Evolutionary conservation across 2,113 vertebrate genomes (phyloP), one percentile per base, ranked within the genome.

Genomic region (Neodon shergylaensis): DNA sequence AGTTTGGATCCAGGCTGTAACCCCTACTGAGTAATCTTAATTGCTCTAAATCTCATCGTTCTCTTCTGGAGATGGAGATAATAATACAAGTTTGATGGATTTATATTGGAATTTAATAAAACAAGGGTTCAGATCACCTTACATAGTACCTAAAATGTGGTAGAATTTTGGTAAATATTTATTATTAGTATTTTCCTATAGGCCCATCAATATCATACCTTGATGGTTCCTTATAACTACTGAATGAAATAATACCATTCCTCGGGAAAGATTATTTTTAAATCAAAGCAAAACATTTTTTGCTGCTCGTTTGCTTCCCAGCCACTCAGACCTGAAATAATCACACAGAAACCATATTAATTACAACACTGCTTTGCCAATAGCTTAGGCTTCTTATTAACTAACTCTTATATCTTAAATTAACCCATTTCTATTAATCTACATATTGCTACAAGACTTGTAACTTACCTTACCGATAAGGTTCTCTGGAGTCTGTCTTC

Each of bases 161-260:
- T 31, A 89, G n/a, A 88, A 49, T 85, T 26, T 83, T 24, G 74
- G 72, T 47, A 74, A 83, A 77, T 79, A 13, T 3, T 79, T 74
- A 47, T 58, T 77, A 49, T 11, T 93, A 17, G 24, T 63, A 74
- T 54, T 91, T 91, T 85, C 70, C 88, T 91, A 44, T 95, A 81
- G 36, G 83, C 21, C 19, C 52, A 92, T 76, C 63, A 92, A 54
- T 33, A n/a, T 5, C 36, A 1, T 90, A 39, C 10, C 72, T 95
- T 74, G 14, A 44, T 65, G n/a, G 2, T 8, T 9, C 14, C 28
- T 85, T 9, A 2, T 92, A 94, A 63, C 24, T 90, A 31, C 83
- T 89, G 70, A 49, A 44, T 84, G 47, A 95, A 88, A 92, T 90
- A 93, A 91, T 72, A 78, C 5, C 76, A 44, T 73, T 94, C 87